Percentiles rank a stretch among this genome's conserved stretches.
These are phyloP conservation scores for Tokudaia tokunoshimensis DNA, from an alignment of 2,797 vertebrate genomes.

Conservation along the genomic window DNA sequence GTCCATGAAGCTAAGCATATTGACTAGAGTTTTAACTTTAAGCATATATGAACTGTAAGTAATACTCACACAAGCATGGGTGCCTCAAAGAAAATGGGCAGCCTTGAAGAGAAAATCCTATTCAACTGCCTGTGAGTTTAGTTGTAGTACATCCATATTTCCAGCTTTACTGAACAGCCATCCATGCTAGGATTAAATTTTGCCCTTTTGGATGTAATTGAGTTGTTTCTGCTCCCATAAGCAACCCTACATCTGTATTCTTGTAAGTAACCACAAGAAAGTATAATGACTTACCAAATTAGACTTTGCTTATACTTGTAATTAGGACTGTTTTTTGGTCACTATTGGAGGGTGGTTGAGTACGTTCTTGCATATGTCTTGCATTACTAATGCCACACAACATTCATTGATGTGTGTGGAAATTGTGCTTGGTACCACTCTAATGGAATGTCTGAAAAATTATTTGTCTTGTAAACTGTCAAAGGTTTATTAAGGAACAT, in stretches of 20 bases:
- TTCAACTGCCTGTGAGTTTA: neutral
- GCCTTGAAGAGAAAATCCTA: neutral
- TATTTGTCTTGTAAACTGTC: slow-evolving; percentile 22
- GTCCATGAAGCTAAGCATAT: neutral
- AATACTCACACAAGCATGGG: neutral
- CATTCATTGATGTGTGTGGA: neutral
- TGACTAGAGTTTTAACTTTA: too few species aligned
- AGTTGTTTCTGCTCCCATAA: neutral
- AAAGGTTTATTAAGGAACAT: slow-evolving; percentile 1
- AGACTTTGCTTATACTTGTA: neutral
- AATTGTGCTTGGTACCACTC: neutral
- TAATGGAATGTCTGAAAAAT: neutral
- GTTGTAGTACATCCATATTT: neutral
- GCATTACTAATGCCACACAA: neutral
- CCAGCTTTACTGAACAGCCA: neutral
- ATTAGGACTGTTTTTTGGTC: neutral
- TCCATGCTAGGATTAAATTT: too few species aligned
- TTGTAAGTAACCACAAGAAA: neutral
- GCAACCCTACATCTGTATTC: neutral
- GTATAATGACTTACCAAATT: neutral
- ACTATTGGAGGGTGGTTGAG: neutral
- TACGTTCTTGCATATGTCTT: too few species aligned
- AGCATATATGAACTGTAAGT: neutral
- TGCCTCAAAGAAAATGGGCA: neutral
- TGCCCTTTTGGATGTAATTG: too few species aligned